Base-by-base conservation (phyloP, 2,888 invertebrate species). In the Cremastinae sp. region DNA sequence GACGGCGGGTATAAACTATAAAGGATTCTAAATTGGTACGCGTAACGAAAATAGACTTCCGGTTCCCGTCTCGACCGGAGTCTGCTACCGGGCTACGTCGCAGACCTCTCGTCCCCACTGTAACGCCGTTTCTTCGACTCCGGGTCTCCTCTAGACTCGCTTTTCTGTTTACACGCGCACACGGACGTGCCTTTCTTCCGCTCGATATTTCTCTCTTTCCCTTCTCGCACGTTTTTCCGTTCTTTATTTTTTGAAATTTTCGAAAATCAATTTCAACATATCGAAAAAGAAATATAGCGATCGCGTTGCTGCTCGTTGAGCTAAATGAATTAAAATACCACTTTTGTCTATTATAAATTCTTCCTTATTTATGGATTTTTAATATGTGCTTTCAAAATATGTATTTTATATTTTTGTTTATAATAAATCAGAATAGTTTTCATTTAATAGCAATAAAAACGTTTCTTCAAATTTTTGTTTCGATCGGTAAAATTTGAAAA, bases 21-120 rank as follows among this genome's bases (percentile, higher is more conserved):
- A 87, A 88, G 89, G 85, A 85, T 88, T 89, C 88, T 89, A 89
- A 89, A 86, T 89, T 82, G 81, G 89, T 89, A 82, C 84, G 80
- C 82, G 64, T 78, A 81, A 89, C 88, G 83, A 87, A 89, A 89
- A 89, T 89, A 89, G 89, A 89, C 89, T 89, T 89, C 89, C 89
- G 89, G 89, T 89, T 89, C 87, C 89, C 89, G 89, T 88, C 88
- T 89, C 87, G 83, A 83, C 82, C 80, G 82, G 83, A 85, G 88
- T 88, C 89, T 89, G 86, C 87, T 83, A 78, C 81, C 79, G 83
- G 84, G 86, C 83, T 85, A 87, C 85, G 87, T 87, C 84, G 86
- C 84, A 84, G 82, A 79, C 36, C 79, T 51, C 69, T 59, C 70
- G 58, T 65, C 45, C 59, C 51, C 18, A 54, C 62, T 74, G 58